Conservation (phyloP, 2,113 vertebrate genomes). For the Oceanites oceanicus region DNA sequence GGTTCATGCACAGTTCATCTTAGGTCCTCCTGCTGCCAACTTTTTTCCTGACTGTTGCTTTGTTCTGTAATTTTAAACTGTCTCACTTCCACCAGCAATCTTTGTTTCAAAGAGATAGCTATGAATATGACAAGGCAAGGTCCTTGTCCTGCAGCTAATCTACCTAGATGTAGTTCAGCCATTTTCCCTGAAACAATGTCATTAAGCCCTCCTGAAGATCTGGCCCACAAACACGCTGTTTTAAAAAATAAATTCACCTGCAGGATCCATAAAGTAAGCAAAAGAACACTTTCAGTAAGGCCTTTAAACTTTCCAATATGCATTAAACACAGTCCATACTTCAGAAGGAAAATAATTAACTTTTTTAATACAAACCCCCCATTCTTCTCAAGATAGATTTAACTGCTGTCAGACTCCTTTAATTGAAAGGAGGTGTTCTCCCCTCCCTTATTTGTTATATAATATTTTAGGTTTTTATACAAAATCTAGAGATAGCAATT, state of each 20-base stretch:
- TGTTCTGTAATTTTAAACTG: not conserved
- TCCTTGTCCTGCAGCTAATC: not conserved
- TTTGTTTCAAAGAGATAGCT: not conserved
- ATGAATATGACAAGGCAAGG: not conserved
- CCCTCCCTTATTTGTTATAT: not conserved
- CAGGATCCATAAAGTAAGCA: not conserved
- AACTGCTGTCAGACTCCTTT: not conserved
- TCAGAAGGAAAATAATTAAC: not conserved
- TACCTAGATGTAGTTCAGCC: not conserved
- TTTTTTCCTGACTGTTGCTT: not conserved
- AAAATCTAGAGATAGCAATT: not conserved
- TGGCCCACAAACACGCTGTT: not conserved
- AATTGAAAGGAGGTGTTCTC: not conserved
- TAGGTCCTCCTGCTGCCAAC: not conserved
- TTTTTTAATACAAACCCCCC: not conserved
- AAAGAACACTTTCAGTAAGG: not conserved
- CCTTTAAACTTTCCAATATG: not conserved
- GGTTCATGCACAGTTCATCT: not conserved
- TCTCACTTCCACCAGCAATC: not conserved
- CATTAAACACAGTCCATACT: not conserved
- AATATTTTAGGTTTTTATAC: not conserved
- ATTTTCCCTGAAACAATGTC: not conserved
- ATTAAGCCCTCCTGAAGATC: not conserved
- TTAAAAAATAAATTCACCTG: not conserved
- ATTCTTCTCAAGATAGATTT: not conserved